Percentiles rank a stretch among this genome's conserved stretches.
phyloP scores from a whole-genome alignment of 1,140 invertebrate genomes.

The Euura lappo region DNA sequence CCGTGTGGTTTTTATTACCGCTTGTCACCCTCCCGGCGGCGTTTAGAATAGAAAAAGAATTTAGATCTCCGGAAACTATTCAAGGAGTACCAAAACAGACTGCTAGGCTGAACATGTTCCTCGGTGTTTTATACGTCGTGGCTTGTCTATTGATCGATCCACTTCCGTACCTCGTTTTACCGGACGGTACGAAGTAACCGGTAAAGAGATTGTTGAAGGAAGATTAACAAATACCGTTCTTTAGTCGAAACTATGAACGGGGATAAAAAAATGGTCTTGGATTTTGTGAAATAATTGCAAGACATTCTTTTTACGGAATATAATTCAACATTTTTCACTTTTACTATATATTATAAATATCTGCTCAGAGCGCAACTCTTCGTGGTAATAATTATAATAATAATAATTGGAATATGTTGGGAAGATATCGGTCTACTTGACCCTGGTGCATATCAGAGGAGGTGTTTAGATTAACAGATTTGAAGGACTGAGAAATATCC shows the following conservation, averaged over 20 bases:
- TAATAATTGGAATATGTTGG: too few species aligned
- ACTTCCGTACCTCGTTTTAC: slow-evolving; percentile 44
- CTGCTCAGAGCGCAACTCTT: too few species aligned
- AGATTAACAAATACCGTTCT: background rate
- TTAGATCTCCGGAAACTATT: slow-evolving; percentile 78
- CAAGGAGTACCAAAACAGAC: slow-evolving; percentile 85
- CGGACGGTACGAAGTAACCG: background rate
- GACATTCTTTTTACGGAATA: too few species aligned
- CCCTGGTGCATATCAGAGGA: too few species aligned
- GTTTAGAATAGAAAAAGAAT: slow-evolving; percentile 90
- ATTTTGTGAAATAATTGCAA: background rate
- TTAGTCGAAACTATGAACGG: background rate
- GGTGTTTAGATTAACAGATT: too few species aligned
- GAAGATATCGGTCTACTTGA: too few species aligned
- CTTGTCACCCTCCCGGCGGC: slow-evolving; percentile 85
- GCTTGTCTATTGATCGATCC: slow-evolving; percentile 65
- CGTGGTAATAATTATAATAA: too few species aligned
- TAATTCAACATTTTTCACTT: too few species aligned
- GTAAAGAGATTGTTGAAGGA: background rate
- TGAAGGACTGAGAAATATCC: too few species aligned
- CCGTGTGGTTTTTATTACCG: slow-evolving; percentile 87
- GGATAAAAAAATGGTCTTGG: background rate
- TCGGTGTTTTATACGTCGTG: slow-evolving; percentile 88
- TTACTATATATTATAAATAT: too few species aligned
- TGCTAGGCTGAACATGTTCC: slow-evolving; percentile 88